Evolutionary conservation across 1,140 invertebrate genomes (phyloP), one percentile per base, ranked within the genome.

Genomic region (Drosophila carrolli): DNA sequence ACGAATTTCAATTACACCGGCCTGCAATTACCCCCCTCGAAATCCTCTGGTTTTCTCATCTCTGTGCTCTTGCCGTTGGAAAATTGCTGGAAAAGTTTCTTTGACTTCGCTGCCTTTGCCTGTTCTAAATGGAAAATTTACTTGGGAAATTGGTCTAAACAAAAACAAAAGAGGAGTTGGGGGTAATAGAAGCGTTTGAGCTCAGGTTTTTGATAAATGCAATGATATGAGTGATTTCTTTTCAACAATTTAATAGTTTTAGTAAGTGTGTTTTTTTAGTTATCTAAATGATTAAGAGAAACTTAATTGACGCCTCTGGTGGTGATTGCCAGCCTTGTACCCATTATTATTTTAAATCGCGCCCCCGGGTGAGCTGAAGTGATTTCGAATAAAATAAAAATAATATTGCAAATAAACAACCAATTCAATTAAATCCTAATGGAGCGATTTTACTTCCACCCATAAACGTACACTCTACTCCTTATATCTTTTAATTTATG

Each of bases 1-100:
- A 88, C 83, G 84, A 89, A 89, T 89, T 88, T 88, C 83, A 89
- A 89, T 86, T 85, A 85, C 75, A 84, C 14, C 65, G 44, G 44
- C 43, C 80, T 85, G 81, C 81, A 84, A 84, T 84, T 84, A 84
- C 81, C 76, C 38, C 35, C 10, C 51, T 37, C 11, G 10, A 51
- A 41, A 38, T 38, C 51, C 48, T 46, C 32, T 55, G 38, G 35
- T 62, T 51, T 29, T 16, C 54, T 38, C 50, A 27, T 46, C 46
- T 53, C 40, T 35, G 16, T 19, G 46, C 44, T 23, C 43, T 48
- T 16, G 67, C 37, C 54, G 38, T 58, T 57, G 59, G 72, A 71
- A 83, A 83, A 83, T 84, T 81, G 71, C 62, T 85, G 61, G 78
- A 82, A 85, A 71, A 82, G 46, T 65, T 71, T 75, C 35, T 48